Evolutionary conservation across 2,113 vertebrate species (phyloP).

Genomic region (human (Homo sapiens)): DNA sequence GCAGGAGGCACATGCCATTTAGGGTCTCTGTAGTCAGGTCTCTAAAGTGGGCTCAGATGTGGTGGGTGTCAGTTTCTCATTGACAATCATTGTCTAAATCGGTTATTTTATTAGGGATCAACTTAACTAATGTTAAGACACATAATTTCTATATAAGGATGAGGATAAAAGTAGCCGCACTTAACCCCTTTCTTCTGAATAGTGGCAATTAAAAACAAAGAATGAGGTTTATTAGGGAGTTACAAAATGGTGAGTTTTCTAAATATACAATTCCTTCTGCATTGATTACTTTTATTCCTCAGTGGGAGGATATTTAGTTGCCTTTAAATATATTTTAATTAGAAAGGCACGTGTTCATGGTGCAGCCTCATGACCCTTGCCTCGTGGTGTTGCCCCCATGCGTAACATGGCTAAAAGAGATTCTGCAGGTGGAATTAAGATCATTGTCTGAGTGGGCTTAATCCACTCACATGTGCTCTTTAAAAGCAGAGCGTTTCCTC

Average conservation of each 20-base stretch:
- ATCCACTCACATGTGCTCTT: background rate
- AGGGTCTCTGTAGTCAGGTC: background rate
- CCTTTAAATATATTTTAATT: background rate
- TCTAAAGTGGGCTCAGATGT: background rate
- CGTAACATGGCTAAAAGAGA: background rate
- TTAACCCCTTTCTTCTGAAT: too few relatives aligned
- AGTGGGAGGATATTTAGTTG: background rate
- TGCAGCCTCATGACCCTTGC: background rate
- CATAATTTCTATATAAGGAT: too few relatives aligned
- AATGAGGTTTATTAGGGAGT: background rate
- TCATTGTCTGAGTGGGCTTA: background rate
- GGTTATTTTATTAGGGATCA: background rate
- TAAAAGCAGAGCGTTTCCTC: background rate
- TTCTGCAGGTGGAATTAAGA: background rate
- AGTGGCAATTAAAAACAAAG: too few relatives aligned
- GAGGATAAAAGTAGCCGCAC: too few relatives aligned
- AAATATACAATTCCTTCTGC: background rate
- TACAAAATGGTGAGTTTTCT: background rate
- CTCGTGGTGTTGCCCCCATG: too few relatives aligned
- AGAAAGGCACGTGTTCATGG: background rate
- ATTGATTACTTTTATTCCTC: background rate
- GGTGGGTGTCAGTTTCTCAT: too few relatives aligned
- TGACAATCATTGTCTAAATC: background rate
- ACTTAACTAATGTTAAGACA: too few relatives aligned
- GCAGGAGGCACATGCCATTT: rapidly evolving